A percentile compares a stretch with the other conserved stretches of the same genome.
Evolutionary conservation across 2,888 invertebrate species (phyloP).

Genomic region (Iselma pallidipennis): DNA sequence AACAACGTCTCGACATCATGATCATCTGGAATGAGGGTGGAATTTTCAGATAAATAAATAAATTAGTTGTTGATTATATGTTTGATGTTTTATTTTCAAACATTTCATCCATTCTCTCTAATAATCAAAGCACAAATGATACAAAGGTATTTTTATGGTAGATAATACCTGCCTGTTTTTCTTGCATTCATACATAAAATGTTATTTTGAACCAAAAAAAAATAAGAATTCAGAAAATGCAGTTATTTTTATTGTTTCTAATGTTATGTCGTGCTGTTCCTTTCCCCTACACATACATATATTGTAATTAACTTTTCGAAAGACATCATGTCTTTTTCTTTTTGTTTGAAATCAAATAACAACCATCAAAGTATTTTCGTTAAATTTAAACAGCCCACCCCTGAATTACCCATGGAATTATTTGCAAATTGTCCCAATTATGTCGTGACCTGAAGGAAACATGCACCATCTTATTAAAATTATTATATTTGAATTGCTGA

Average conservation of each 20-base stretch:
- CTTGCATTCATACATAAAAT: too few species aligned
- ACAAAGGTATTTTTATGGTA: not conserved
- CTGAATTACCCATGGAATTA: slow-evolving; percentile 15
- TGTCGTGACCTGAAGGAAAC: slow-evolving; percentile 53
- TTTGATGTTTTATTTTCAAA: not conserved
- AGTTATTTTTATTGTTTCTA: not conserved
- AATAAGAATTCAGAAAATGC: not conserved
- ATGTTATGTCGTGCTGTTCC: not conserved
- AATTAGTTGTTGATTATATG: not conserved
- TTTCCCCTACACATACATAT: not conserved
- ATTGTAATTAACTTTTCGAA: not conserved
- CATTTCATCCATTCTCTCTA: not conserved
- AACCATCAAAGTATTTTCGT: not conserved
- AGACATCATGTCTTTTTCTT: not conserved
- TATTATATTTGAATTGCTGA: slow-evolving; percentile 30
- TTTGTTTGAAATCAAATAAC: not conserved
- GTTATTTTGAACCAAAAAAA: not conserved
- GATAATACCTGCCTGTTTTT: not conserved
- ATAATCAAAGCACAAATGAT: not conserved
- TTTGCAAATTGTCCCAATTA: slow-evolving; percentile 47
- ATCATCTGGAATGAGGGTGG: not conserved
- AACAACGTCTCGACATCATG: not conserved
- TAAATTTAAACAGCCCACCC: slow-evolving; percentile 1
- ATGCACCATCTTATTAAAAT: slow-evolving; percentile 51
- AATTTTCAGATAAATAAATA: not conserved